Evolutionary conservation across 2,888 invertebrate genomes (phyloP), one percentile per base, ranked within the genome.

Genomic region (Protophormia terraenovae): DNA sequence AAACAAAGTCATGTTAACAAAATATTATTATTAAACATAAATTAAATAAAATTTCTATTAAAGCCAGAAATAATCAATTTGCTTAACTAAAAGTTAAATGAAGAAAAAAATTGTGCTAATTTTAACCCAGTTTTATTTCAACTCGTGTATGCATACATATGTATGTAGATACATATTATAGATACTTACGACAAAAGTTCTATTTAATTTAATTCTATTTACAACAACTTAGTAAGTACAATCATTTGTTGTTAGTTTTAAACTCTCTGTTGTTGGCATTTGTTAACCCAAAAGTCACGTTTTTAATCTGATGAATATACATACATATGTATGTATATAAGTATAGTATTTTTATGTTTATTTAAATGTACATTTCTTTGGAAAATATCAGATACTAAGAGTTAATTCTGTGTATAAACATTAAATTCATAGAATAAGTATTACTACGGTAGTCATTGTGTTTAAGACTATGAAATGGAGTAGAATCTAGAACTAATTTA

Each of bases 231-330:
- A 41, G 41, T 6, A 41, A n/a, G 27, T 41, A 72, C 38, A 53
- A 64, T 8, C 19, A 66, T 22, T 66, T 55, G 45, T 58, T 5
- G n/a, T 60, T 45, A 66, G 16, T 47, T 66, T 64, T 50, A 45
- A 55, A 60, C n/a, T 62, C 78, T 55, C 75, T 64, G 27, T 29
- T 53, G 53, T 67, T 67, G 55, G 27, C 47, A 41, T 72, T 41
- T 71, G 45, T 80, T 76, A 84, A 84, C 58, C 71, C 76, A 76
- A 80, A 76, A 84, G 80, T 84, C 84, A 84, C 80, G 84, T 80
- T 84, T 84, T 45, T 66, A 55, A 75, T 69, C 80, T 75, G 55
- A 80, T 45, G 66, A 66, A 80, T 35, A n/a, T n/a, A n/a, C n/a
- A n/a, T n/a, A n/a, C n/a, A n/a, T n/a, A n/a, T n/a, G n/a, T n/a